Conservation (phyloP, 2,797 vertebrate species). For the Toxotes lorentzi region DNA sequence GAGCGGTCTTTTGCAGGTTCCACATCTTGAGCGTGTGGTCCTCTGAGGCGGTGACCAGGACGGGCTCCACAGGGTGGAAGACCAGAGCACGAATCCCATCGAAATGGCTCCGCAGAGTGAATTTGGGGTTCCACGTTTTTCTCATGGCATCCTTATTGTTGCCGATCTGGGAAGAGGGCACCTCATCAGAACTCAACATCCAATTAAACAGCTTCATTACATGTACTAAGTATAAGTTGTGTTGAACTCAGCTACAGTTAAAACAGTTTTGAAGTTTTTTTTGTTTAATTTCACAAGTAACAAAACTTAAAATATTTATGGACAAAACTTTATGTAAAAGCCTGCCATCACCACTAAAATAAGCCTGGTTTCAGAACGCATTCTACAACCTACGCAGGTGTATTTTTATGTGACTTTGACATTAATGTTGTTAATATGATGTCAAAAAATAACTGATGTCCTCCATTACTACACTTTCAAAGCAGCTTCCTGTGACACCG, state of each 20-base stretch:
- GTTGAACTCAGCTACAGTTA: not conserved
- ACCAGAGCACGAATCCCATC: constrained; percentile 95
- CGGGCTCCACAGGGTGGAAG: constrained; percentile 96
- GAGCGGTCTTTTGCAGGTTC: constrained; percentile 99
- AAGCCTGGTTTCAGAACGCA: not conserved
- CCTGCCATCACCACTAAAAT: not conserved
- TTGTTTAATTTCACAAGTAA: not conserved
- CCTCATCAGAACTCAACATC: constrained; percentile 1
- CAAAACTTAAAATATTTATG: not conserved
- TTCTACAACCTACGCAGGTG: not conserved
- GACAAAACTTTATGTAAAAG: not conserved
- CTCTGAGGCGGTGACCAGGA: constrained; percentile 97
- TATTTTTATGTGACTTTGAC: constrained; percentile 9
- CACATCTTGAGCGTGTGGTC: constrained; percentile 99
- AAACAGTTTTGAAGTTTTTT: not conserved
- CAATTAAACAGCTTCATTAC: not conserved
- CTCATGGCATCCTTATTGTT: constrained; percentile 98
- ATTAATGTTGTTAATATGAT: constrained; percentile 14
- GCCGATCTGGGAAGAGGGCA: constrained; percentile 87
- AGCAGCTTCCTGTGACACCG: not conserved
- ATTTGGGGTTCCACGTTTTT: constrained; percentile 99
- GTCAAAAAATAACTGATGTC: not conserved
- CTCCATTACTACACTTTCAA: not conserved
- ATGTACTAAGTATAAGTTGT: no score
- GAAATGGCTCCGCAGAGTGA: constrained; percentile 98